Evolutionary conservation across 2,797 vertebrate genomes (phyloP), one percentile per base, ranked within the genome.

Genomic region (Hippopotamyrus pictus): DNA sequence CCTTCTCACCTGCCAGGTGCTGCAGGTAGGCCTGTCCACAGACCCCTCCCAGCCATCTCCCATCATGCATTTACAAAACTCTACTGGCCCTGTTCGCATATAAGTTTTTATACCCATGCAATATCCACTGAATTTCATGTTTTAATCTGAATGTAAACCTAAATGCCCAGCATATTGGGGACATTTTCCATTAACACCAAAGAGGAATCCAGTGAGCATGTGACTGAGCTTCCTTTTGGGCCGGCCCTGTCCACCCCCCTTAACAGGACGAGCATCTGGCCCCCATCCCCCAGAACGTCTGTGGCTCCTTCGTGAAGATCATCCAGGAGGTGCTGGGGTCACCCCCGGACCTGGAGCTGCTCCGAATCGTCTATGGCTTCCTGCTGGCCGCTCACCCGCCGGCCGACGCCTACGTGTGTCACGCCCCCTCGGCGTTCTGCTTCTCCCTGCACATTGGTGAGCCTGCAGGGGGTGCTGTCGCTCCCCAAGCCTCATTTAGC

Each of bases 241-340:
- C 48, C 2, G n/a, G 1, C 44, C 22, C 48, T 62, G 59, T 19
- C 51, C 53, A 0, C 14, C 85, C 46, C 22, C 46, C 82, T 93
- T 97, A 99, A 92, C 97, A 96, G 93, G 98, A 99, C 86, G 97
- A 97, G 90, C 95, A 98, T 37, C 94, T 99, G 92, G 95, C 95
- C 44, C 95, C 96, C 89, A 96, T 99, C 90, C 97, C 98, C 19
- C 97, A 94, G 91, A 97, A 98, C 3, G 98, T 99, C 91, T 99
- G 98, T 93, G 93, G 94, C 89, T 99, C 99, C 0, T 99, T 99
- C 92, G 97, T 99, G 93, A 99, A 97, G 95, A 99, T 99, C 94
- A 98, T 98, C 95, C 97, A 99, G 94, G 99, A 99, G 94, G 98
- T 99, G 0, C 96, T 99, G 86, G 99, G 99, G 53, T 99, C 98